Evolutionary conservation across 2,113 vertebrate species (phyloP).

Genomic region (Scomber colias): DNA sequence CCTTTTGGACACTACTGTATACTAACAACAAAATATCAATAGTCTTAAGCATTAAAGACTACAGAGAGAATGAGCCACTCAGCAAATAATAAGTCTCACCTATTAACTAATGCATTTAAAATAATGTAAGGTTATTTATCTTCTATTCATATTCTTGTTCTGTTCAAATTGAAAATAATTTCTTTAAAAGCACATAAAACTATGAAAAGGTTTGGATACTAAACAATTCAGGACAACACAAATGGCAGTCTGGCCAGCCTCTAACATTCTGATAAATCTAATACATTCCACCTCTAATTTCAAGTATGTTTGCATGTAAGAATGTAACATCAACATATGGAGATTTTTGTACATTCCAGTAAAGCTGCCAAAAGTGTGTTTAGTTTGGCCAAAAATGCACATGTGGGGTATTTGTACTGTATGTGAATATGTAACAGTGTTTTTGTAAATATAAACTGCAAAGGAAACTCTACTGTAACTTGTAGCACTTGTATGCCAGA

Average conservation of each 20-base stretch:
- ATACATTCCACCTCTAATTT: neutral
- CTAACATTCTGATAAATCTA: neutral
- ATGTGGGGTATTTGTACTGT: neutral
- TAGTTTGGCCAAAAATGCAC: neutral
- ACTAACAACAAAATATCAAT: neutral
- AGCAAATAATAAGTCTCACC: slow-evolving; percentile 27
- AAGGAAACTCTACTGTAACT: neutral
- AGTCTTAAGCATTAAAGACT: slow-evolving; percentile 10
- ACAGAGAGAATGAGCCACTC: slow-evolving; percentile 8
- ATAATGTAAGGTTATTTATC: neutral
- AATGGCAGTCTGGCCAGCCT: neutral
- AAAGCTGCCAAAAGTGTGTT: neutral
- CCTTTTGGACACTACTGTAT: no score
- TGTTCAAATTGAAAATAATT: no score
- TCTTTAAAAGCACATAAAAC: neutral
- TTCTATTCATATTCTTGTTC: neutral
- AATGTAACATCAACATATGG: neutral
- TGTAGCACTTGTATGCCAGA: neutral
- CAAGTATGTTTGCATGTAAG: neutral
- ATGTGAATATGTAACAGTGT: neutral
- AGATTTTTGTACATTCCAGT: neutral
- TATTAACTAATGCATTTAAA: no score
- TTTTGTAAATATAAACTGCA: neutral
- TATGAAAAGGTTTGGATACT: neutral
- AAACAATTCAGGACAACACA: neutral